Base-by-base conservation (phyloP, 2,888 invertebrate genomes). In the Coleophora deauratella region DNA sequence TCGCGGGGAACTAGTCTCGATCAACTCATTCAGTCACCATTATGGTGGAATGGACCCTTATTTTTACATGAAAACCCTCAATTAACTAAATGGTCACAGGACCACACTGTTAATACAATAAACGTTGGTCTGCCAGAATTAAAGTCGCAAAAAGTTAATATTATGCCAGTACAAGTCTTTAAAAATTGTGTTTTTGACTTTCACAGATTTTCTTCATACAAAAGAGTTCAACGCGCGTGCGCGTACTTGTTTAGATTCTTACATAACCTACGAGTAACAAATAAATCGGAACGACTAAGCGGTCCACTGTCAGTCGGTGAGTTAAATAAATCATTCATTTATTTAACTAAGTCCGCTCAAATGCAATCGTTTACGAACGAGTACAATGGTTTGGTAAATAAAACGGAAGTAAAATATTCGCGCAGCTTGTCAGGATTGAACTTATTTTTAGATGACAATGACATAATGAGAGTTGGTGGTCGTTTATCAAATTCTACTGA, bases 191-290 rank as follows among this genome's bases (percentile, higher is more conserved):
- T 6, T n/a, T 15, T 40, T 35, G 41, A 27, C 37, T 37, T 37
- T 41, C 41, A 33, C 13, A n/a, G n/a, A n/a, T n/a, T n/a, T n/a
- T n/a, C n/a, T n/a, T n/a, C n/a, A n/a, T n/a, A n/a, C n/a, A n/a
- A 14, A 10, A 30, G 37, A 12, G 10, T 41, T 15, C 21, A 41
- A 37, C 36, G 41, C 9, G n/a, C 33, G 9, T 14, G 10, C 12
- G 41, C 41, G 7, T 44, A 39, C 31, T 27, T 45, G 28, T 33
- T 42, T 15, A 40, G 45, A 13, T 45, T 45, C 21, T 32, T 38
- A 30, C 14, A 40, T 13, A 45, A 45, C 13, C 21, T 12, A 27
- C 40, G 42, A 9, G 9, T 31, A n/a, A 40, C 38, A 42, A 35
- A 9, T 4, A 36, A 33, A 12, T 4, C 11, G 8, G 8, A 37